Evolutionary conservation across 2,888 invertebrate species (phyloP).

Genomic region (Nomada ferruginata): DNA sequence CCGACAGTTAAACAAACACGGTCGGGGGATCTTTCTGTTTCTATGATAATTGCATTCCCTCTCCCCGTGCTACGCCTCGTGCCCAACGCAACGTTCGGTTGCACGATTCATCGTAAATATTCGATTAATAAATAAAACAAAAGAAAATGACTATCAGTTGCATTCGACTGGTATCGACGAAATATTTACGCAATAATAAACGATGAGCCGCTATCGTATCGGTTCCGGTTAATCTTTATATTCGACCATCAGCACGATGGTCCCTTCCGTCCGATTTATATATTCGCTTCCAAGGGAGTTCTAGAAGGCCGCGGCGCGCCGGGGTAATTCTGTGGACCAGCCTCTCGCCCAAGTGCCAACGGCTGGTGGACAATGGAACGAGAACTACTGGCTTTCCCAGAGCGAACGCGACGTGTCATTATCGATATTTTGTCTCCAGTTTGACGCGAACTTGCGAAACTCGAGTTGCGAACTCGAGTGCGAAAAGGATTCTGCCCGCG

Average conservation of each 20-base stretch:
- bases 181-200: constrained; percentile 50
- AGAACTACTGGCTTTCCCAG: constrained; percentile 22
- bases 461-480: too few relatives aligned
- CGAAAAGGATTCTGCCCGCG: background rate
- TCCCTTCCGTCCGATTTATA: background rate
- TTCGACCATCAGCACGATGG: constrained; percentile 1
- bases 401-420: background rate
- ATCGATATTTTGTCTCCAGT: background rate
- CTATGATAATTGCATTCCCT: constrained; percentile 55
- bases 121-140: constrained; percentile 60
- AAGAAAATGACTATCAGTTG: constrained; percentile 49
- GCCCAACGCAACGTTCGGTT: constrained; percentile 14
- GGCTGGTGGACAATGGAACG: background rate
- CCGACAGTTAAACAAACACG: constrained; percentile 61
- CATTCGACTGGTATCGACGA: constrained; percentile 37
- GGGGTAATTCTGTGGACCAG: background rate
- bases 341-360: background rate
- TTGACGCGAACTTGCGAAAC: background rate
- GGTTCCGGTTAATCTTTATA: constrained; percentile 21
- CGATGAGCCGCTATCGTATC: constrained; percentile 20
- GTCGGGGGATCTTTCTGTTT: constrained; percentile 50
- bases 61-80: background rate
- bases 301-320: background rate
- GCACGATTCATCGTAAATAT: constrained; percentile 48
- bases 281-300: background rate